Conservation (phyloP, 2,888 invertebrate species). For the Margaritifera margaritifera region DNA sequence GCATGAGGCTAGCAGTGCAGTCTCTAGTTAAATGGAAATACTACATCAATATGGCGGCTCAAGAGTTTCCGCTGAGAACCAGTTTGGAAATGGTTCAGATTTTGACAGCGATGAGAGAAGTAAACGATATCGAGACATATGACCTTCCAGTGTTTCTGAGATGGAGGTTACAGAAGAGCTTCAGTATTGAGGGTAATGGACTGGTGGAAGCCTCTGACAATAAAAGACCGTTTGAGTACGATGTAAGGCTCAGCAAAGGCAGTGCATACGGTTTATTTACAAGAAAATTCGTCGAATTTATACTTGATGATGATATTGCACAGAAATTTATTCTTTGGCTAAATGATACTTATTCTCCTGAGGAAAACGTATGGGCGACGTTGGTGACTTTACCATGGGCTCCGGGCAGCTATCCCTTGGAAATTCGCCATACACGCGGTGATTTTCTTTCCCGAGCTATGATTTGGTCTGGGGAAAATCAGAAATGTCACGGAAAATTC, state of each 20-base stretch:
- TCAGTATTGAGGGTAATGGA: slow-evolving; percentile 14
- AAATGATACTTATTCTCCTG: slow-evolving; percentile 44
- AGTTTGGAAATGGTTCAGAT: slow-evolving; percentile 68
- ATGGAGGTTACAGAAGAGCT: slow-evolving; percentile 23
- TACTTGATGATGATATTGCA: slow-evolving; percentile 32
- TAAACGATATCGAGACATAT: slow-evolving; percentile 58
- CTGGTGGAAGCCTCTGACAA: slow-evolving; percentile 13
- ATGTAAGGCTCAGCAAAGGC: slow-evolving; percentile 36
- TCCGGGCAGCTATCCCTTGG: slow-evolving; percentile 50
- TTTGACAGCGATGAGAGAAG: slow-evolving; percentile 63
- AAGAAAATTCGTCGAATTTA: slow-evolving; percentile 42
- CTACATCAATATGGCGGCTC: slow-evolving; percentile 60
- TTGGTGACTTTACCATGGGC: slow-evolving; percentile 41
- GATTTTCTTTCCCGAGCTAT: slow-evolving; percentile 48
- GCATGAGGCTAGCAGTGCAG: slow-evolving; percentile 33
- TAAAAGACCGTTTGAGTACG: slow-evolving; percentile 12
- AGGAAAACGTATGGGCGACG: slow-evolving; percentile 51
- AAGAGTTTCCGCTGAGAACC: slow-evolving; percentile 68
- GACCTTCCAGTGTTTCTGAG: slow-evolving; percentile 24
- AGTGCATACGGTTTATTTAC: slow-evolving; percentile 40
- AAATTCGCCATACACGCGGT: slow-evolving; percentile 39
- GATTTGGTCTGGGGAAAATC: slow-evolving; percentile 44
- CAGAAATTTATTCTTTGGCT: slow-evolving; percentile 38
- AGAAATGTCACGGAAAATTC: slow-evolving; percentile 42
- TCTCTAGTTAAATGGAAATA: slow-evolving; percentile 44